Evolutionary conservation across 1,140 invertebrate genomes (phyloP).

Genomic region (Caenorhabditis tropicalis): DNA sequence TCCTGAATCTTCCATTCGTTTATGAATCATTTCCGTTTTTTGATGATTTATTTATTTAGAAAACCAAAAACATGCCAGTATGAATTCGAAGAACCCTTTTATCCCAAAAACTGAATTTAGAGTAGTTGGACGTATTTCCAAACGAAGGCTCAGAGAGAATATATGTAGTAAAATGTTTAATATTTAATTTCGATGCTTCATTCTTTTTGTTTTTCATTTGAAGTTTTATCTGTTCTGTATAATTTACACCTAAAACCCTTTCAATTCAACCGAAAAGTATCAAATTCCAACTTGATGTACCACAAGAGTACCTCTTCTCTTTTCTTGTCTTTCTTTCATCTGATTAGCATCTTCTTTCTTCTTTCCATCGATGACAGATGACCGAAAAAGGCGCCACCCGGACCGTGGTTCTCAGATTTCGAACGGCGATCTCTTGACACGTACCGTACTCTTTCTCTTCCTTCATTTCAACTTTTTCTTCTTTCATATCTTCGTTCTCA

Average conservation of each 20-base stretch:
- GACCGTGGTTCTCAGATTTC: conserved; percentile 12
- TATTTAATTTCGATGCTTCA: too few species aligned
- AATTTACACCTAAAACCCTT: too few species aligned
- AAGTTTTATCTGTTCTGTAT: background rate
- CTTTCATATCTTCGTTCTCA: background rate
- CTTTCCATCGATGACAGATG: conserved; percentile 34
- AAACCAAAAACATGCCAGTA: too few species aligned
- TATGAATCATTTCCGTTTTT: background rate
- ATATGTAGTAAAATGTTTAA: too few species aligned
- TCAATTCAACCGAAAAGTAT: background rate
- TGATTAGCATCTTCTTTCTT: conserved; percentile 21
- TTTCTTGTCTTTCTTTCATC: background rate
- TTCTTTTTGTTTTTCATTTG: background rate
- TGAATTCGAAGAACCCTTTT: too few species aligned
- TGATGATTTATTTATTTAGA: too few species aligned
- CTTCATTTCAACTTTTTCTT: background rate
- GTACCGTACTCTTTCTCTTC: background rate
- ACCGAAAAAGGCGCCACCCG: conserved; percentile 11
- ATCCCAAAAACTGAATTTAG: too few species aligned
- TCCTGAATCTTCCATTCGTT: background rate
- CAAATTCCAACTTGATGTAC: conserved; percentile 8
- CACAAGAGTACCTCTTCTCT: conserved; percentile 1
- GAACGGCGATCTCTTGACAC: conserved; percentile 16
- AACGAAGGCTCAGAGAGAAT: too few species aligned
- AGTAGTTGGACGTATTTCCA: too few species aligned